These are phyloP conservation scores for Catocala sponsa DNA, from an alignment of 2,888 invertebrate species.

Conservation along the genomic window DNA sequence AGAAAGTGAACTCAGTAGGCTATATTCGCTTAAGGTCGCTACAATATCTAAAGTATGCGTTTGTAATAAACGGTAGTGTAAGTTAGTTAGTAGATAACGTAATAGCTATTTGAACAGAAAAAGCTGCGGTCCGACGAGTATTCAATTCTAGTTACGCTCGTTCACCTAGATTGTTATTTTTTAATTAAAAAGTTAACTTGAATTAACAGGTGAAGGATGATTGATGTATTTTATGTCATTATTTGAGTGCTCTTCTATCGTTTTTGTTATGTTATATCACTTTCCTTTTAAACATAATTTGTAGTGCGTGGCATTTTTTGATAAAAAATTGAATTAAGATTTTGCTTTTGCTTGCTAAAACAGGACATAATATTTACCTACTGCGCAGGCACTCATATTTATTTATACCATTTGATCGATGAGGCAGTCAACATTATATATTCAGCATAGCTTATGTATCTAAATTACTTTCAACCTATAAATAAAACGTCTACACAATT, in stretches of 20 bases:
- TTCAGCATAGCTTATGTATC: no score
- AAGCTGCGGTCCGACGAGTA: slow-evolving; percentile 36
- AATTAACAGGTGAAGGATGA: slow-evolving; percentile 20
- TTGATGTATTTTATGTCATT: slow-evolving; percentile 15
- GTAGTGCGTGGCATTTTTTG: no score
- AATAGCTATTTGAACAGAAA: slow-evolving; percentile 37
- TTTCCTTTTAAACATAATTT: no score
- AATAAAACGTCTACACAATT: no score
- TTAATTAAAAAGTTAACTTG: slow-evolving; percentile 30
- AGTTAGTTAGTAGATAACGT: slow-evolving; percentile 27
- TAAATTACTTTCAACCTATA: no score
- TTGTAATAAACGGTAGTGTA: slow-evolving; percentile 21
- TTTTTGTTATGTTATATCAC: no score
- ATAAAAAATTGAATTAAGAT: no score
- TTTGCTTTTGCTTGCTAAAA: no score
- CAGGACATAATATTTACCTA: no score
- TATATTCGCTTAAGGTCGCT: slow-evolving; percentile 4
- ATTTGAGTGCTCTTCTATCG: not conserved
- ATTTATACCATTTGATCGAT: no score
- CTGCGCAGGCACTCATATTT: no score
- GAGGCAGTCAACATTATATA: no score
- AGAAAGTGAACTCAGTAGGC: slow-evolving; percentile 31
- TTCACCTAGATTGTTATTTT: slow-evolving; percentile 40
- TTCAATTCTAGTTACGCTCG: slow-evolving; percentile 34
- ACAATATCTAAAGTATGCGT: slow-evolving; percentile 22